Percentiles rank a stretch among this genome's conserved stretches.
Conservation (phyloP, 1,140 invertebrate genomes). For the Aphelenchoides besseyi region DNA sequence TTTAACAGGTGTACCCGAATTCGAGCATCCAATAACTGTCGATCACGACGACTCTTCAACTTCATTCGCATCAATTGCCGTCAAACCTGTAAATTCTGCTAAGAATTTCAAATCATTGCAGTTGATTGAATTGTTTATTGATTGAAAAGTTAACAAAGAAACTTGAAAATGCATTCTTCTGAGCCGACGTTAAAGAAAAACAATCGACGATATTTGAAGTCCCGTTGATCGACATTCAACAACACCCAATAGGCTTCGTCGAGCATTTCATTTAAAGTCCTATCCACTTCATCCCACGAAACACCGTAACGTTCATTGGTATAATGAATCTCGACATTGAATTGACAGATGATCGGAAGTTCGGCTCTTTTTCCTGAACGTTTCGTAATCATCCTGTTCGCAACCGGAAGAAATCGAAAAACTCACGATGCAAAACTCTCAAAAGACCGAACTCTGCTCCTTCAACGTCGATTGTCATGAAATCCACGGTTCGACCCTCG, state of each 20-base stretch:
- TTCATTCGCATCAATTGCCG: no score
- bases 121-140: not conserved
- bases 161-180: not conserved
- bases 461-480: slow-evolving; percentile 10
- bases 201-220: not conserved
- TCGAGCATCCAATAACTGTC: no score
- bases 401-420: no score
- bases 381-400: no score
- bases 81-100: no score
- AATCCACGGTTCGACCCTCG: not conserved
- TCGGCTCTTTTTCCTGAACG: not conserved
- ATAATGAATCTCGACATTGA: slow-evolving; percentile 5
- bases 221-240: slow-evolving; percentile 3
- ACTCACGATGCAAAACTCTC: not conserved
- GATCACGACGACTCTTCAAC: not conserved
- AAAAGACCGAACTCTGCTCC: slow-evolving; percentile 1
- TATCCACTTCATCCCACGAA: not conserved
- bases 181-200: not conserved
- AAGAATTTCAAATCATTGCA: no score
- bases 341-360: slow-evolving; percentile 9
- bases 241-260: not conserved
- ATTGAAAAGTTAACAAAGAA: not conserved
- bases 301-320: not conserved
- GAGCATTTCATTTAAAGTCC: slow-evolving; percentile 12
- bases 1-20: no score